Conservation (phyloP, 2,888 invertebrate genomes). For the Macaria notata region DNA sequence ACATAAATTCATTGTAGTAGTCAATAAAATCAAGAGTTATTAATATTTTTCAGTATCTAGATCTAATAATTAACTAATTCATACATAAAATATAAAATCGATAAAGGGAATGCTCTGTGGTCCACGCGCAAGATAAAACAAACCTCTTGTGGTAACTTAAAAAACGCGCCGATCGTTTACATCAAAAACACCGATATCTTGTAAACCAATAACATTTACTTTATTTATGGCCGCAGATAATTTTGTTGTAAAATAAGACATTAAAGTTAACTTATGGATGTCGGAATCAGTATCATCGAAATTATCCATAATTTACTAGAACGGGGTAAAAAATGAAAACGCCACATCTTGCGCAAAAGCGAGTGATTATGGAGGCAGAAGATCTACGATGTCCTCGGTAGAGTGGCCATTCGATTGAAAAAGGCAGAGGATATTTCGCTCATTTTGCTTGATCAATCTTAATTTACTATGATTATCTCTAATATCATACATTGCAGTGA, state of each 20-base stretch:
- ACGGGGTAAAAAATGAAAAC: constrained; percentile 55
- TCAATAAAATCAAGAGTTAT: too few relatives aligned
- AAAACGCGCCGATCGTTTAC: constrained; percentile 1
- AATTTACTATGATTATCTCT: too few relatives aligned
- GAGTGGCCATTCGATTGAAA: constrained; percentile 1
- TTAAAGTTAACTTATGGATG: constrained; percentile 32
- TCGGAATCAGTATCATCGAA: constrained; percentile 34
- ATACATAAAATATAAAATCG: too few relatives aligned
- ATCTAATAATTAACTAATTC: too few relatives aligned
- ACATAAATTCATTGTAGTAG: too few relatives aligned
- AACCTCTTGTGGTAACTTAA: not conserved
- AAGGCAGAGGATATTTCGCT: not conserved
- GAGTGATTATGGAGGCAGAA: constrained; percentile 36
- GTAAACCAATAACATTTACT: constrained; percentile 17
- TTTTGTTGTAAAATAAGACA: constrained; percentile 31
- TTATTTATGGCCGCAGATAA: constrained; percentile 23
- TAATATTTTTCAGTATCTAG: too few relatives aligned
- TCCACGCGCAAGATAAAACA: not conserved
- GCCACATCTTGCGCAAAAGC: constrained; percentile 43
- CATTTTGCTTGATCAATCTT: too few relatives aligned
- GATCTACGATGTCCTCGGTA: constrained; percentile 36
- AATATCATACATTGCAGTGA: too few relatives aligned
- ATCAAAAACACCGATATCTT: constrained; percentile 10
- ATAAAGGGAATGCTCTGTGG: too few relatives aligned
- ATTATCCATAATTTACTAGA: constrained; percentile 56